Base-by-base conservation (phyloP, 2,888 invertebrate species). In the Muschampia plurimacula region DNA sequence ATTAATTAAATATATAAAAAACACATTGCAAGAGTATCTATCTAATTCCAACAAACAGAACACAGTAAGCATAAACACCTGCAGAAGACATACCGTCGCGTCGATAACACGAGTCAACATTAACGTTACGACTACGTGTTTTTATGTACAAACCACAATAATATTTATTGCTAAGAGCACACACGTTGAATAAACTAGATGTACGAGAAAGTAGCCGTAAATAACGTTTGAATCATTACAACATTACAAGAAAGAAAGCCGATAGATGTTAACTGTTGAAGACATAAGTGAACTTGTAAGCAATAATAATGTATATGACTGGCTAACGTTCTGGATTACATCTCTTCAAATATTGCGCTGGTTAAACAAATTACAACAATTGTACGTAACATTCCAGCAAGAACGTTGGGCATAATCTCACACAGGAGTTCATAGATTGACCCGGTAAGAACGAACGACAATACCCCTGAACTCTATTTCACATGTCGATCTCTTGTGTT, bases 91-190 rank as follows among this genome's bases (percentile, higher is more conserved):
- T 44, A 22, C 36, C 39, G 8, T 13, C 62, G 41, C 28, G 39
- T 15, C 49, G 15, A 12, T 66, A 66, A 67, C 55, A 57, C 39
- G 57, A 55, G 41, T 39, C 13, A 55, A 57, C 57, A n/a, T 66
- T 57, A 36, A 36, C 36, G 36, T 36, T 15, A 41, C 55, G 12
- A 41, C 55, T 39, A 15, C 39, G 22, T 9, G 52, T 67, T 67
- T 67, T 67, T 67, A 55, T 57, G 39, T 15, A 64, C 28, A 69
- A 55, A n/a, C 41, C 55, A 55, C 63, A 69, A 65, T 46, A 10
- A 60, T 60, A 60, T 44, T 59, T 60, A 60, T 46, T 44, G 22
- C 39, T 63, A 63, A 63, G 15, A 41, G 60, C 60, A 39, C 39
- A 62, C 39, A 39, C 39, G 2, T n/a, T 32, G 13, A 62, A 36